Evolutionary conservation across 2,797 vertebrate genomes (phyloP).

Genomic region (Pseudochromis fuscus): DNA sequence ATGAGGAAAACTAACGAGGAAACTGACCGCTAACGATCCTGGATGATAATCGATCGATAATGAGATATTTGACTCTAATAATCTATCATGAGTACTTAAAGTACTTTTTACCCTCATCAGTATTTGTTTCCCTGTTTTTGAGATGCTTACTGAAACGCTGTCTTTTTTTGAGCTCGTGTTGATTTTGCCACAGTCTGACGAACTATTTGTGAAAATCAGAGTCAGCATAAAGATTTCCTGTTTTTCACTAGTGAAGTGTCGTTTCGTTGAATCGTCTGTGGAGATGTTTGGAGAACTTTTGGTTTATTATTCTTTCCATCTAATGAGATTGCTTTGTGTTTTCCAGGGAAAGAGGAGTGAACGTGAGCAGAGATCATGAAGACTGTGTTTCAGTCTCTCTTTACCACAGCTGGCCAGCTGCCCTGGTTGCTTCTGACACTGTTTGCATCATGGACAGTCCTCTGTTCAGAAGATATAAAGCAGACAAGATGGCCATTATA

Average conservation of each 20-base stretch:
- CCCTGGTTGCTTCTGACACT: slow-evolving; percentile 77
- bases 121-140: not conserved
- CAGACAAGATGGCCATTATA: slow-evolving; percentile 90
- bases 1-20: not conserved
- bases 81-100: not conserved
- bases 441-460: slow-evolving; percentile 72
- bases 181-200: not conserved
- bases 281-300: not conserved
- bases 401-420: slow-evolving; percentile 56
- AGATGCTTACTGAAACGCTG: not conserved
- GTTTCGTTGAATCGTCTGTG: not conserved
- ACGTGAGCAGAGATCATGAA: slow-evolving; percentile 71
- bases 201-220: not conserved
- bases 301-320: not conserved
- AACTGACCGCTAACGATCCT: not conserved
- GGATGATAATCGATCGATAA: not conserved
- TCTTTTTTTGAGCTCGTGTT: not conserved
- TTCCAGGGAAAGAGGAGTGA: slow-evolving; percentile 54
- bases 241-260: too few relatives aligned
- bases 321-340: slow-evolving; percentile 25
- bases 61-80: not conserved
- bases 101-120: too few relatives aligned
- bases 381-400: slow-evolving; percentile 41
- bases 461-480: slow-evolving; percentile 85
- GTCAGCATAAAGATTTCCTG: not conserved